These are phyloP conservation scores for Apodemus speciosus DNA, from an alignment of 2,113 vertebrate genomes.

Conservation along the genomic window DNA sequence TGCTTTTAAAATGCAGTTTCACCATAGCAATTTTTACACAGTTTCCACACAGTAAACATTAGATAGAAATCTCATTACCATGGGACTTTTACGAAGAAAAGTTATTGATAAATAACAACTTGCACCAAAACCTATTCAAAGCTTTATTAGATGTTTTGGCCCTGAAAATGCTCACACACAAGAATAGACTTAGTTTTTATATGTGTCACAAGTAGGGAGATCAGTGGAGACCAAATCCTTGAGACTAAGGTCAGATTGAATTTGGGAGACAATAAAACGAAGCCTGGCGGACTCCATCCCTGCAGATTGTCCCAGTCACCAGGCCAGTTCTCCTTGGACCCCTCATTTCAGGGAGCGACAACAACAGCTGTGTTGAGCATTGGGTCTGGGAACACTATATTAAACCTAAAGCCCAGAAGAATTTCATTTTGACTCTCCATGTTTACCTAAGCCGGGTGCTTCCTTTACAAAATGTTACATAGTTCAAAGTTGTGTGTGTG, in stretches of 20 bases:
- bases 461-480: conserved; percentile 38
- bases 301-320: conserved; percentile 11
- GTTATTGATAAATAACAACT: conserved; percentile 17
- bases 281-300: background rate
- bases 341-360: conserved; percentile 26
- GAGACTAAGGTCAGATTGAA: conserved; percentile 28
- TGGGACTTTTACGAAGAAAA: conserved; percentile 5
- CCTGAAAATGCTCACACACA: background rate
- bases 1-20: background rate
- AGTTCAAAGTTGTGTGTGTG: background rate
- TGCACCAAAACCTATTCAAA: conserved; percentile 25
- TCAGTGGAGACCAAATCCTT: conserved; percentile 19
- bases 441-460: background rate
- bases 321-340: background rate
- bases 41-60: background rate
- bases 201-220: background rate
- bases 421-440: conserved; percentile 11
- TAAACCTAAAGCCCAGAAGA: conserved; percentile 42
- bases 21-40: background rate
- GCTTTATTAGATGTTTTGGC: conserved; percentile 36
- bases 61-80: conserved; percentile 26
- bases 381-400: conserved; percentile 16
- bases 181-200: conserved; percentile 4
- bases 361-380: background rate
- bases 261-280: conserved; percentile 18